phyloP scores from a whole-genome alignment of 2,113 vertebrate species.

The Suncus etruscus region DNA sequence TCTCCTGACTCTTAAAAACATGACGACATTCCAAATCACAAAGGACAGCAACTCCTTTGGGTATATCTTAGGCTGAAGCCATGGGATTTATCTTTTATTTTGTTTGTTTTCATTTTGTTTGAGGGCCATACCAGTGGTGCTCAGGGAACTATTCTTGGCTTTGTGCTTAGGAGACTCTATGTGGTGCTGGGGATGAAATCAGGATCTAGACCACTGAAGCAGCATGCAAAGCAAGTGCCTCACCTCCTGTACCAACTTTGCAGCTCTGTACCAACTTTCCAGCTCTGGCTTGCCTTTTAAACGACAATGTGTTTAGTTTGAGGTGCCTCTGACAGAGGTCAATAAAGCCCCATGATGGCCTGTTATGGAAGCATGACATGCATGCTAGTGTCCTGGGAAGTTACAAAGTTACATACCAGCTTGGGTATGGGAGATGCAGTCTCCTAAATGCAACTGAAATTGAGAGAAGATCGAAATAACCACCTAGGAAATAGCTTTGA shows the following conservation, averaged over 20 bases:
- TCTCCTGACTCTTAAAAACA: too few relatives aligned
- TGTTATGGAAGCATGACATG: not conserved
- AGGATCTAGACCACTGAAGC: too few relatives aligned
- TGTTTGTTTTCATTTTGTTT: not conserved
- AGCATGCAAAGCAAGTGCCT: too few relatives aligned
- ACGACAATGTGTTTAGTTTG: not conserved
- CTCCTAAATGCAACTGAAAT: not conserved
- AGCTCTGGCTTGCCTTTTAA: constrained; percentile 25
- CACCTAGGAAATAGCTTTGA: not conserved
- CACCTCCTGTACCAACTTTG: too few relatives aligned
- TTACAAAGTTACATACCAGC: not conserved
- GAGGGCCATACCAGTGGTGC: not conserved
- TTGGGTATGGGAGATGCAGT: not conserved
- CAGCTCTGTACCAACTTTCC: not conserved
- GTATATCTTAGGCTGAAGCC: too few relatives aligned
- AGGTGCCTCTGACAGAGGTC: not conserved
- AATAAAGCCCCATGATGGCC: not conserved
- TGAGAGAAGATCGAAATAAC: not conserved
- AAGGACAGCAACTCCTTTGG: too few relatives aligned
- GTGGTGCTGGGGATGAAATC: too few relatives aligned
- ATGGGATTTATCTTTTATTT: not conserved
- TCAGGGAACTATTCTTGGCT: too few relatives aligned
- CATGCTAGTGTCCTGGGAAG: not conserved
- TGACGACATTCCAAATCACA: too few relatives aligned
- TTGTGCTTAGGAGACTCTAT: too few relatives aligned